Percentiles rank a stretch among this genome's conserved stretches.
Evolutionary conservation across 2,797 vertebrate species (phyloP).

Genomic region (Lophura swinhoii): DNA sequence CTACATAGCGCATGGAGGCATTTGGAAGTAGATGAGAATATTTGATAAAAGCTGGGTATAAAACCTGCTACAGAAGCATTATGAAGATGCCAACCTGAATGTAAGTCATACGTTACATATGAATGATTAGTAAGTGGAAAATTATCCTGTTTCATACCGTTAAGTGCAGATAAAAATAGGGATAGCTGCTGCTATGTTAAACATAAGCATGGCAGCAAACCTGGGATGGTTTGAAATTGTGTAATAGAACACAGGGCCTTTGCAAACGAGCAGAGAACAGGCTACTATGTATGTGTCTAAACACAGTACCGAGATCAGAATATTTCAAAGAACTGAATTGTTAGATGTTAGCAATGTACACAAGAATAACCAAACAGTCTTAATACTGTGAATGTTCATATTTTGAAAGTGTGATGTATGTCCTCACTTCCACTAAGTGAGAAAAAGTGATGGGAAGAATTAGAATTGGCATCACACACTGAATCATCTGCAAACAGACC

Average conservation of each 20-base stretch:
- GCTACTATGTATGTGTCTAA: not conserved
- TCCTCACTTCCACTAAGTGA: not conserved
- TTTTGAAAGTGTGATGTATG: not conserved
- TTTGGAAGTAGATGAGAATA: not conserved
- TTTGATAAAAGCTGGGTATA: slow-evolving; percentile 3
- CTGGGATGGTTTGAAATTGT: not conserved
- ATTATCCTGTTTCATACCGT: not conserved
- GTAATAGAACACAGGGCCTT: not conserved
- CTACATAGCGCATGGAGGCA: not conserved
- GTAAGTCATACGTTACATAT: not conserved
- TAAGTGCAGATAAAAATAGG: not conserved
- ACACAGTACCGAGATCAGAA: not conserved
- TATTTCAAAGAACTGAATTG: not conserved
- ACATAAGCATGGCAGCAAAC: not conserved
- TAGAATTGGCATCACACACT: not conserved
- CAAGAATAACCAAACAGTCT: not conserved
- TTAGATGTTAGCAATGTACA: not conserved
- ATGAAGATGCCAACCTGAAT: not conserved
- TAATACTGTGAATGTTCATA: not conserved
- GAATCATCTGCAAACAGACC: not conserved
- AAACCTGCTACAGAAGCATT: not conserved
- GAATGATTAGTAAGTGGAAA: not conserved
- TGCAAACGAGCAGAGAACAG: not conserved
- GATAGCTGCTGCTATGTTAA: not conserved
- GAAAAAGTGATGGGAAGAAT: not conserved